Percentiles rank a stretch among this genome's conserved stretches.
Conservation (phyloP, 2,888 invertebrate genomes). For the Yponomeuta plumbellus region DNA sequence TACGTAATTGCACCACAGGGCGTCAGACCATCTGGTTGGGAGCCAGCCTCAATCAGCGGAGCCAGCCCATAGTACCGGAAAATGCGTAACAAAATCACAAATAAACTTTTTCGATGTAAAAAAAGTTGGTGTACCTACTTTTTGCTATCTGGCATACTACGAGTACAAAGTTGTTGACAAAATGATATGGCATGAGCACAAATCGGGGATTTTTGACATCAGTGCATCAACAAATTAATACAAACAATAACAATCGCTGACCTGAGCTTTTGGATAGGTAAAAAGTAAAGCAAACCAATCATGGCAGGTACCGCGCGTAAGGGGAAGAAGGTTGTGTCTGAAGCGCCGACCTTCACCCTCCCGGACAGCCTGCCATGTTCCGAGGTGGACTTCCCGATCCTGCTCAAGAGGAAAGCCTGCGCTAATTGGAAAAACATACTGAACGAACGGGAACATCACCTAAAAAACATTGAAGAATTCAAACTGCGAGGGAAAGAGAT, state of each 20-base stretch:
- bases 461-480: conserved; percentile 44
- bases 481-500: conserved; percentile 37
- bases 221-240: too few relatives aligned
- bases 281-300: conserved; percentile 12
- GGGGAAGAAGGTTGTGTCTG: conserved; percentile 38
- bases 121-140: not conserved
- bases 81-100: not conserved
- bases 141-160: not conserved
- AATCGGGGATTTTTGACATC: too few relatives aligned
- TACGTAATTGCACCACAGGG: too few relatives aligned
- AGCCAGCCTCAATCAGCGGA: too few relatives aligned
- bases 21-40: too few relatives aligned
- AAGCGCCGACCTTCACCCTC: conserved; percentile 45
- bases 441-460: conserved; percentile 41
- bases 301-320: conserved; percentile 58
- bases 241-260: too few relatives aligned
- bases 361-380: conserved; percentile 62
- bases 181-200: too few relatives aligned
- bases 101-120: conserved; percentile 9
- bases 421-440: conserved; percentile 56
- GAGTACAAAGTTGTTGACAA: not conserved
- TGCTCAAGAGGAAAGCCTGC: conserved; percentile 34
- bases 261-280: not conserved
- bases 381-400: conserved; percentile 54
- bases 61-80: too few relatives aligned